These are phyloP conservation scores for Coreius guichenoti DNA, from an alignment of 2,797 vertebrate species.

Conservation along the genomic window DNA sequence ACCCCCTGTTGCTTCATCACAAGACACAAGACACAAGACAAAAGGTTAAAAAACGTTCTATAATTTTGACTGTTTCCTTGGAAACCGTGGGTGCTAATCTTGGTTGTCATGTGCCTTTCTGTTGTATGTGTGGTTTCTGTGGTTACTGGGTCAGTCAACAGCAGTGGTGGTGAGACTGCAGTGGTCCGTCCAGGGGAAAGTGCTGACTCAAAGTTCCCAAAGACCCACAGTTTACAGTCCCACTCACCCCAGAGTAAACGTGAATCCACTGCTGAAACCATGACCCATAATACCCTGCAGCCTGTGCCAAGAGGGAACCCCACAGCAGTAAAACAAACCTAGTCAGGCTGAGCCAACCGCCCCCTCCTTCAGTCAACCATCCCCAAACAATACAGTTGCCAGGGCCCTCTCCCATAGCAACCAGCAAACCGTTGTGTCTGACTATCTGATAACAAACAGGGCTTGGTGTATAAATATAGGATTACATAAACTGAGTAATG, in stretches of 20 bases:
- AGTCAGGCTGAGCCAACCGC: conserved; percentile 5
- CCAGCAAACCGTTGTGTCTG: background rate
- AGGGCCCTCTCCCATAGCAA: conserved; percentile 22
- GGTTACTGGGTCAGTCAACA: conserved; percentile 41
- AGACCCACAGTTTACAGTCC: conserved; percentile 21
- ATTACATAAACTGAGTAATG: background rate
- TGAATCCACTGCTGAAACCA: conserved; percentile 14
- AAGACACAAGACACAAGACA: background rate
- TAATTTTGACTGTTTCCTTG: conserved; percentile 4
- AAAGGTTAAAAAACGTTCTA: background rate
- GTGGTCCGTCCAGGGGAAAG: background rate
- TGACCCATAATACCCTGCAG: conserved; percentile 38
- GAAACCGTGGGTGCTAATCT: background rate
- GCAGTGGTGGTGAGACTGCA: conserved; percentile 10
- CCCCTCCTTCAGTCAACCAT: conserved; percentile 8
- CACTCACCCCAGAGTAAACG: conserved; percentile 3
- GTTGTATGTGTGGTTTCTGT: conserved; percentile 40
- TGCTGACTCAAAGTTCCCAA: conserved; percentile 46
- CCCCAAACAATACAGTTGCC: conserved; percentile 37
- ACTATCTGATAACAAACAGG: conserved; percentile 37
- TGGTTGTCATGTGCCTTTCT: conserved; percentile 40
- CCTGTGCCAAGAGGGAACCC: conserved; percentile 40
- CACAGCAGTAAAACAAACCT: conserved; percentile 13
- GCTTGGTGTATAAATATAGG: background rate
- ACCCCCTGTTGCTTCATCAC: background rate